phyloP scores from a whole-genome alignment of 1,140 invertebrate species.

The Dufourea novaeangliae region DNA sequence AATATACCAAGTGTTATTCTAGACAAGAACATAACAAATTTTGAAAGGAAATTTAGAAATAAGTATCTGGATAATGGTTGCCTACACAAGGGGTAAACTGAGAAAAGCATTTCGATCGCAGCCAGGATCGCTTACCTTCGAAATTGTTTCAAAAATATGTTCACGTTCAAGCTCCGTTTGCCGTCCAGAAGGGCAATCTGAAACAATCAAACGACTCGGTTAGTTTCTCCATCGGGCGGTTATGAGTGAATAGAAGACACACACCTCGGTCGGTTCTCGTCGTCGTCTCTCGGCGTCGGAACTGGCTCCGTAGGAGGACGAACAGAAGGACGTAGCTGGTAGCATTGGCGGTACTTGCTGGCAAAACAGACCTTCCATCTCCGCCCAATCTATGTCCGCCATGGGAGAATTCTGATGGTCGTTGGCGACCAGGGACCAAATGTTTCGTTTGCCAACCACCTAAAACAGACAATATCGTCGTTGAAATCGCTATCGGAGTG shows the following conservation, averaged over 20 bases:
- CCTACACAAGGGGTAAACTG: no score
- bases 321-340: conserved; percentile 82
- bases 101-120: no score
- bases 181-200: conserved; percentile 94
- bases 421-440: conserved; percentile 95
- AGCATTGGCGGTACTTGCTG: conserved; percentile 87
- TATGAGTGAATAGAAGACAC: not conserved
- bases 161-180: conserved; percentile 98
- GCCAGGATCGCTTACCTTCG: conserved; percentile 86
- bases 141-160: conserved; percentile 99
- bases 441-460: conserved; percentile 93
- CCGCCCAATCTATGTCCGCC: conserved; percentile 92
- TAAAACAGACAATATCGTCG: conserved; percentile 57
- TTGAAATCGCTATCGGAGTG: not conserved
- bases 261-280: conserved; percentile 87
- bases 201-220: conserved; percentile 55
- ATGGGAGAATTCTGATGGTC: conserved; percentile 91
- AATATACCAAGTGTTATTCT: no score
- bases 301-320: conserved; percentile 79
- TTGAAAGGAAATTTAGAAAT: no score
- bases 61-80: no score
- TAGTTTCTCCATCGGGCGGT: not conserved
- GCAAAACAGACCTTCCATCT: conserved; percentile 96
- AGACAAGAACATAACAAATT: no score
- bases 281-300: conserved; percentile 83